Percentiles rank a stretch among this genome's conserved stretches.
phyloP scores from a whole-genome alignment of 2,113 vertebrate genomes.

The Peromyscus californicus region DNA sequence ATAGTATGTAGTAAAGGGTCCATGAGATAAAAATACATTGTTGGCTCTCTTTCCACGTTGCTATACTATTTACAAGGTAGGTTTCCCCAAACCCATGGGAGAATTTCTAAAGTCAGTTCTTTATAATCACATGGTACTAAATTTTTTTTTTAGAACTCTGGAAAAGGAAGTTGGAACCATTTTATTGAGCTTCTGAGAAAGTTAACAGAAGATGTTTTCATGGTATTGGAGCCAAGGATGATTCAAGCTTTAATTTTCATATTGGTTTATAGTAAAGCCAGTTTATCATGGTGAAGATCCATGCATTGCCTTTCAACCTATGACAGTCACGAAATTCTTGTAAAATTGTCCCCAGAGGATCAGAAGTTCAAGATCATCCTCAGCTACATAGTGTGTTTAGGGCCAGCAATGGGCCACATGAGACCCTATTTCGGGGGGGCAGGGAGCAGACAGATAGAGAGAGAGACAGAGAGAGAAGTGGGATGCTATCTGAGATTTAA shows the following conservation, averaged over 20 bases:
- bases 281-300: neutral
- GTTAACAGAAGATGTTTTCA: neutral
- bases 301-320: conserved; percentile 7
- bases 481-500: neutral
- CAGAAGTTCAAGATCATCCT: neutral
- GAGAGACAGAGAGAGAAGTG: neutral
- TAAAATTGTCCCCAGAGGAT: neutral
- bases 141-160: conserved; percentile 21
- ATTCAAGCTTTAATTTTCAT: conserved; percentile 30
- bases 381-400: neutral
- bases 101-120: conserved; percentile 45
- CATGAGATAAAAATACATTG: neutral
- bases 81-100: neutral
- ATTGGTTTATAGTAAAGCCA: neutral
- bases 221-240: neutral
- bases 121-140: neutral
- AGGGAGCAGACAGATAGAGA: neutral
- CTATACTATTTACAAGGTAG: neutral
- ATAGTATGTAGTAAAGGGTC: neutral
- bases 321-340: neutral
- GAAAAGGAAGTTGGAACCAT: neutral
- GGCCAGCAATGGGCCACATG: no score
- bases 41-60: neutral
- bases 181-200: conserved; percentile 6
- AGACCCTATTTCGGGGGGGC: neutral